phyloP scores from a whole-genome alignment of 2,113 vertebrate species.

The Gnathonemus longibarbis region DNA sequence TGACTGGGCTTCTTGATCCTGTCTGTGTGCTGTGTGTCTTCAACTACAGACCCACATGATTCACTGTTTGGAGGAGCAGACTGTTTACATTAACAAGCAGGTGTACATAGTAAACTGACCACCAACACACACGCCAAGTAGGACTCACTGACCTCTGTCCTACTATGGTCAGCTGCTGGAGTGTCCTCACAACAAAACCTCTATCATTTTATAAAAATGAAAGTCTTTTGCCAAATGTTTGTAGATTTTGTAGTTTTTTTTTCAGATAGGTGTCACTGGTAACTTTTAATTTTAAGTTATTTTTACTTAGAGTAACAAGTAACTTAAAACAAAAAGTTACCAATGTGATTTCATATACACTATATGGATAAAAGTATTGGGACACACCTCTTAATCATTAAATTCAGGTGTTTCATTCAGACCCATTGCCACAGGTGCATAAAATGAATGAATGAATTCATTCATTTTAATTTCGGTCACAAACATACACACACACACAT shows the following conservation, averaged over 20 bases:
- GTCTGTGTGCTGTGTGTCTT: not conserved
- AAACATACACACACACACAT: too few relatives aligned
- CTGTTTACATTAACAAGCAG: not conserved
- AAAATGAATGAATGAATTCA: not conserved
- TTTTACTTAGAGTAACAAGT: not conserved
- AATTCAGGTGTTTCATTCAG: not conserved
- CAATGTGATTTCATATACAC: not conserved
- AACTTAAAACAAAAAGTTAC: not conserved
- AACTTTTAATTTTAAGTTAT: not conserved
- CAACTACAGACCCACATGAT: not conserved
- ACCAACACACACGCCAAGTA: not conserved
- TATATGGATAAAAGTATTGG: not conserved
- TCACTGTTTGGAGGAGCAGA: not conserved
- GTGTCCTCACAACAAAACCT: not conserved
- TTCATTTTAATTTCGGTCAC: too few relatives aligned
- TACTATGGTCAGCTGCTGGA: not conserved
- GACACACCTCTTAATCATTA: not conserved
- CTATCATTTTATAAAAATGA: not conserved
- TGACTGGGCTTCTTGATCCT: not conserved
- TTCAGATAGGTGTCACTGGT: not conserved
- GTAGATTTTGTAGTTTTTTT: not conserved
- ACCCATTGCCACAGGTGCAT: not conserved
- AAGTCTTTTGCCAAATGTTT: not conserved
- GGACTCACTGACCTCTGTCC: not conserved
- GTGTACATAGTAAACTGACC: not conserved